phyloP scores from a whole-genome alignment of 92 coral and sea anemone genomes.

The Palythoa caribaeorum region DNA sequence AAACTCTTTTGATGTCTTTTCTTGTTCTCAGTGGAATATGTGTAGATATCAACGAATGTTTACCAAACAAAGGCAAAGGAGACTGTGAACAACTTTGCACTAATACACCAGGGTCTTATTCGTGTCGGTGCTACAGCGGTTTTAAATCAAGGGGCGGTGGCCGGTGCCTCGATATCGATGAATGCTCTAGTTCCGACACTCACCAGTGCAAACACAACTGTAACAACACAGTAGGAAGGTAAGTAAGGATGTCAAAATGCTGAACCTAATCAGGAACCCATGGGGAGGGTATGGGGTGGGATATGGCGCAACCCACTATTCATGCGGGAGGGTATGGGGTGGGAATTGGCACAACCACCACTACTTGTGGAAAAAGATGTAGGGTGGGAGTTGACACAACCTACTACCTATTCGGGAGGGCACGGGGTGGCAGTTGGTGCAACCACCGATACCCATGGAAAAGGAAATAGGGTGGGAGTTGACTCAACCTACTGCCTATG shows the following conservation, averaged over 20 bases:
- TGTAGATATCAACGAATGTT: slow-evolving; percentile 85
- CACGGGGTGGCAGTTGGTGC: too few species aligned
- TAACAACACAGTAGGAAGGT: slow-evolving; percentile 84
- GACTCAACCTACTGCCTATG: too few species aligned
- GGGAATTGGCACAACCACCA: too few species aligned
- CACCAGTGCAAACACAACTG: slow-evolving; percentile 79
- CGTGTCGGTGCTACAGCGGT: slow-evolving; percentile 77
- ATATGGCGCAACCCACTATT: too few species aligned
- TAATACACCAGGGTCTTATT: slow-evolving; percentile 82
- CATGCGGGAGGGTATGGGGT: too few species aligned
- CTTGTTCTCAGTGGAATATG: slow-evolving; percentile 70
- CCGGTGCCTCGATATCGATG: slow-evolving; percentile 78
- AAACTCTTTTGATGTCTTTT: background rate
- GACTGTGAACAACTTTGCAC: slow-evolving; percentile 85
- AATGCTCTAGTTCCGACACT: slow-evolving; percentile 61
- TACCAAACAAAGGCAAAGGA: slow-evolving; percentile 76
- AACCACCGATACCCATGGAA: too few species aligned
- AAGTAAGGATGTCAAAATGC: background rate
- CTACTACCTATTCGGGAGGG: too few species aligned
- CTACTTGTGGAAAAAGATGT: too few species aligned
- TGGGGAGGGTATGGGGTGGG: too few species aligned
- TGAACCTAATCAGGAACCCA: too few species aligned
- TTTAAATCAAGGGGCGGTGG: slow-evolving; percentile 57
- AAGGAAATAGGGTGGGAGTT: too few species aligned
- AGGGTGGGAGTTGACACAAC: too few species aligned